Percentiles rank a stretch among this genome's conserved stretches.
Evolutionary conservation across 2,113 vertebrate species (phyloP).

Genomic region (Larimichthys polyactis): DNA sequence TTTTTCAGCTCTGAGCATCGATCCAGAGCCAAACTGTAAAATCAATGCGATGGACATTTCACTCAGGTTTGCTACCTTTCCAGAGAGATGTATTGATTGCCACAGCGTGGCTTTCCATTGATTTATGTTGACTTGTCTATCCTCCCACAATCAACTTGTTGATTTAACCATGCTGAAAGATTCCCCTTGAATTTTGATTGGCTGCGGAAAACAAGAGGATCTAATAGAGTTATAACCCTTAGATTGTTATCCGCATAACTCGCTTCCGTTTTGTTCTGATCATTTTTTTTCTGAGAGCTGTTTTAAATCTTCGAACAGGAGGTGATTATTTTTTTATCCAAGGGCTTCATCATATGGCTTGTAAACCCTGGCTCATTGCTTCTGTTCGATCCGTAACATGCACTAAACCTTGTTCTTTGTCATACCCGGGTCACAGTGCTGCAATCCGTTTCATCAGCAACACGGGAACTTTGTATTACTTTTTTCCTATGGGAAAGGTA

Average conservation of each 20-base stretch:
- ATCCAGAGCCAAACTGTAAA: conserved; percentile 72
- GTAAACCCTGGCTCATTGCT: conserved; percentile 56
- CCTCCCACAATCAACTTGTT: conserved; percentile 66
- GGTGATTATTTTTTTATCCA: conserved; percentile 76
- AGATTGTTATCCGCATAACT: conserved; percentile 42
- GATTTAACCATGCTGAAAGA: conserved; percentile 55
- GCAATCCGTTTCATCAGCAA: conserved; percentile 62
- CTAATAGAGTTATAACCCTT: conserved; percentile 4
- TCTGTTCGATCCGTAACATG: conserved; percentile 65
- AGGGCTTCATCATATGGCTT: conserved; percentile 78
- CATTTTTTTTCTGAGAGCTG: conserved; percentile 45
- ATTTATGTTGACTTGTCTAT: conserved; percentile 64
- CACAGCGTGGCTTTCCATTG: conserved; percentile 56
- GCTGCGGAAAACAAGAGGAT: conserved; percentile 43
- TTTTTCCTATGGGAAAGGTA: conserved; percentile 78
- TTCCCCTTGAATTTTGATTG: conserved; percentile 70
- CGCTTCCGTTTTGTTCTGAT: conserved; percentile 53
- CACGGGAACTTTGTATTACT: conserved; percentile 63
- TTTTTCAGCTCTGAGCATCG: conserved; percentile 67
- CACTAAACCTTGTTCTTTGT: conserved; percentile 67
- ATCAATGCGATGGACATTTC: conserved; percentile 78
- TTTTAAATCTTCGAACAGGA: conserved; percentile 57
- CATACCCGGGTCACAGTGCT: conserved; percentile 50
- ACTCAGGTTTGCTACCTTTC: conserved; percentile 82
- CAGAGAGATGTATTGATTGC: conserved; percentile 71